These are phyloP conservation scores for Cairina moschata DNA, from an alignment of 2,113 vertebrate species.

Conservation along the genomic window DNA sequence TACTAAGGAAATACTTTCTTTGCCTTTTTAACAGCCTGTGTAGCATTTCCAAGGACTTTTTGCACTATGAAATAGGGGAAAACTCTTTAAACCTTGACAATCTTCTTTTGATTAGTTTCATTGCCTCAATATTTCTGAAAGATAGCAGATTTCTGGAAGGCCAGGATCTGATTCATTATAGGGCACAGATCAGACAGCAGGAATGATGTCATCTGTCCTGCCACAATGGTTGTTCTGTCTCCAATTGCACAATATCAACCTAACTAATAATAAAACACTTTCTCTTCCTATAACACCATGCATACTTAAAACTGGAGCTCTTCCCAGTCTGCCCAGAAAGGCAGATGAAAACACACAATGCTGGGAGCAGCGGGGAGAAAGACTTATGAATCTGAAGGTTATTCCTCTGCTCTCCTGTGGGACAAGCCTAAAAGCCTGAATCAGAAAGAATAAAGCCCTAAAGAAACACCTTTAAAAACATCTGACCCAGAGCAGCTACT, in stretches of 20 bases:
- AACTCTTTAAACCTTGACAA: constrained; percentile 2
- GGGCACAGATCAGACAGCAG: background rate
- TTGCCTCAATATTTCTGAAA: background rate
- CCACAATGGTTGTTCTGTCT: background rate
- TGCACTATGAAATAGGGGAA: background rate
- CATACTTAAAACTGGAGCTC: background rate
- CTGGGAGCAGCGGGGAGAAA: background rate
- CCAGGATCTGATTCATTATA: background rate
- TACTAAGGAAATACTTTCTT: background rate
- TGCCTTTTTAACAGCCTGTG: background rate
- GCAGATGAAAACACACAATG: background rate
- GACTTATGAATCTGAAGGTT: background rate
- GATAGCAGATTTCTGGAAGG: background rate
- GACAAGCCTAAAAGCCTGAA: background rate
- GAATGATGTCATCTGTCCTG: background rate
- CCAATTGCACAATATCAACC: background rate
- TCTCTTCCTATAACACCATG: background rate
- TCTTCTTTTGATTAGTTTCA: constrained; percentile 7
- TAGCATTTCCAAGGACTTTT: background rate
- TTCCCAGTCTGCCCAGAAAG: background rate
- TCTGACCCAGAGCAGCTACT: background rate
- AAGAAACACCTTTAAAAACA: background rate
- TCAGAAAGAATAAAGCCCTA: background rate
- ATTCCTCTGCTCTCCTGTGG: background rate
- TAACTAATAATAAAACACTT: background rate